Base-by-base conservation (phyloP, 2,888 invertebrate genomes). In the Zeuzera pyrina region DNA sequence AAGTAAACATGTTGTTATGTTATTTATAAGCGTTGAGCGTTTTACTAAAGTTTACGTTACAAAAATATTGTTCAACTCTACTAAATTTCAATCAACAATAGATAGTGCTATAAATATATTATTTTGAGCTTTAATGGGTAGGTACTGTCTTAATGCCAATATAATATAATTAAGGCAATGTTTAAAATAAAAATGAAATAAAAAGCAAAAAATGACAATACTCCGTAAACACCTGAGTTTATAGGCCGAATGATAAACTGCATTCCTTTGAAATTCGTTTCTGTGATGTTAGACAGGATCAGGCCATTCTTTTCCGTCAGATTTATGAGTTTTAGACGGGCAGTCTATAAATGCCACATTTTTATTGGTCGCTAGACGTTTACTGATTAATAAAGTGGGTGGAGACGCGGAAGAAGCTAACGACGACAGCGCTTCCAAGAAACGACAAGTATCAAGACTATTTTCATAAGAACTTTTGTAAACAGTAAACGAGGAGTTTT, bases 311-410 rank as follows among this genome's bases (percentile, higher is more conserved):
- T 77, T 68, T 57, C 53, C 57, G 38, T 51, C 45, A 59, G 62
- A 79, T 79, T 78, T 77, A 78, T 78, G 69, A 56, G 56, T 67
- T 73, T 70, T 73, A 72, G 69, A 71, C 68, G 63, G 59, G 57
- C 51, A 61, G 68, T 72, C 74, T 76, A 79, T 81, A 77, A 79
- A 78, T 61, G 77, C 66, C 68, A 55, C 54, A 53, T 58, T 77
- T 79, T 78, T 79, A 81, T 72, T 66, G 63, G 66, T 67, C 59
- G 66, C 64, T 65, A 68, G 78, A 78, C 74, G 62, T 76, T 81
- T 68, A 76, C 66, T 73, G 74, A 76, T 79, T 76, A 72, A 77
- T 78, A 77, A 76, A 79, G 74, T 74, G 69, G 70, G 66, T 55
- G 61, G 60, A 60, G 67, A 77, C 57, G 71, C 73, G 72, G 78